Percentiles rank a stretch among this genome's conserved stretches.
phyloP scores from a whole-genome alignment of 2,888 invertebrate genomes.

The Hyalella azteca region DNA sequence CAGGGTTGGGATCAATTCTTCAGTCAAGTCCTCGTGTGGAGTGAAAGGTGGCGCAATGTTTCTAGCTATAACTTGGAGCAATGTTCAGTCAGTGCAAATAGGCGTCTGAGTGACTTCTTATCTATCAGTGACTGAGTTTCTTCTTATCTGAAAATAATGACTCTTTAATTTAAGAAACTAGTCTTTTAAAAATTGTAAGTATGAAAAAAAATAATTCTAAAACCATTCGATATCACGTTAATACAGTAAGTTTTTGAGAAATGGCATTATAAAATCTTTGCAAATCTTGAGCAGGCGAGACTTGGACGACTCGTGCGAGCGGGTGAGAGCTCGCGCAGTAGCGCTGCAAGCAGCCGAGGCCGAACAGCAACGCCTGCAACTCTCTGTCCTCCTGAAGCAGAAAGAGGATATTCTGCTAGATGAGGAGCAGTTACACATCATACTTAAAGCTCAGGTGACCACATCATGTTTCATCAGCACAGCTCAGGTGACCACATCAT shows the following conservation, averaged over 20 bases:
- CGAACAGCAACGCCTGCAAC: not conserved
- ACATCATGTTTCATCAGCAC: too few species aligned
- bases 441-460: not conserved
- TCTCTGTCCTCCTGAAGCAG: not conserved
- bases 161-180: too few species aligned
- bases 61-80: too few species aligned
- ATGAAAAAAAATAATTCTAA: too few species aligned
- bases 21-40: conserved; percentile 18
- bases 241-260: too few species aligned
- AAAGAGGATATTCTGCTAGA: not conserved
- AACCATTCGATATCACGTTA: too few species aligned
- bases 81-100: too few species aligned
- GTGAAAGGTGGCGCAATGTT: not conserved
- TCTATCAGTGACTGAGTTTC: too few species aligned
- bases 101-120: too few species aligned
- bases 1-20: not conserved
- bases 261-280: not conserved
- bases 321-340: not conserved
- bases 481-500: too few species aligned
- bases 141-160: too few species aligned
- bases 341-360: not conserved
- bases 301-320: conserved; percentile 1
- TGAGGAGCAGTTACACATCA: not conserved
- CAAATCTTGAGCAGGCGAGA: not conserved
- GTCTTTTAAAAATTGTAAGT: too few species aligned